A percentile compares a stretch with the other conserved stretches of the same genome.
Conservation (phyloP, 2,113 vertebrate genomes). For the Brachypteracias leptosomus region DNA sequence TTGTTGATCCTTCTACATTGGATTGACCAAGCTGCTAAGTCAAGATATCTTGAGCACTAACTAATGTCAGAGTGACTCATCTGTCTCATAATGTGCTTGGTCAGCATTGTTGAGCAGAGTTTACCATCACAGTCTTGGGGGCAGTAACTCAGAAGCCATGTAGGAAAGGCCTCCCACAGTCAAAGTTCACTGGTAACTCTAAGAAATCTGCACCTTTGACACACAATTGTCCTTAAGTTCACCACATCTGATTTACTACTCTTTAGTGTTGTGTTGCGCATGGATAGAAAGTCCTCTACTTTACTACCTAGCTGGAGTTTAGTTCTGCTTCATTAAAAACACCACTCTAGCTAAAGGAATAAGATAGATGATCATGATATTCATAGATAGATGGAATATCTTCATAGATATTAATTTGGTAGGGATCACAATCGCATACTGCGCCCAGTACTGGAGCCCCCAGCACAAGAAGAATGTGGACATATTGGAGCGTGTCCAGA, state of each 20-base stretch:
- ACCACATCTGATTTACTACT: neutral
- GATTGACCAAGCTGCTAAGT: neutral
- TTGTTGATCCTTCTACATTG: neutral
- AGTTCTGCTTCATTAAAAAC: constrained; percentile 12
- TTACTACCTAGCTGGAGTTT: neutral
- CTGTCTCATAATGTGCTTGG: neutral
- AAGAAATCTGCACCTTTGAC: neutral
- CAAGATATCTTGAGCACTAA: neutral
- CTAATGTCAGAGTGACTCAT: neutral
- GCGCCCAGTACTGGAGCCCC: no score
- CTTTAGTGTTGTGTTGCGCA: neutral
- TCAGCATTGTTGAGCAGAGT: neutral
- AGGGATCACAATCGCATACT: neutral
- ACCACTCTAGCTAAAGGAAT: neutral
- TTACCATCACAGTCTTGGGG: neutral
- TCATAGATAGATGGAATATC: neutral
- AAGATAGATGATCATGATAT: neutral
- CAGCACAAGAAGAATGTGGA: no score
- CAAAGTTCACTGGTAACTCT: rapidly evolving
- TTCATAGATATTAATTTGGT: neutral
- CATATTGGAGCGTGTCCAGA: no score
- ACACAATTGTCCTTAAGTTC: neutral
- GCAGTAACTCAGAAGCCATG: neutral
- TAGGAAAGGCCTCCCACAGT: neutral
- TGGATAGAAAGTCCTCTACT: neutral